Evolutionary conservation across 2,888 invertebrate genomes (phyloP), one percentile per base, ranked within the genome.

Genomic region (Mythimna pallens): DNA sequence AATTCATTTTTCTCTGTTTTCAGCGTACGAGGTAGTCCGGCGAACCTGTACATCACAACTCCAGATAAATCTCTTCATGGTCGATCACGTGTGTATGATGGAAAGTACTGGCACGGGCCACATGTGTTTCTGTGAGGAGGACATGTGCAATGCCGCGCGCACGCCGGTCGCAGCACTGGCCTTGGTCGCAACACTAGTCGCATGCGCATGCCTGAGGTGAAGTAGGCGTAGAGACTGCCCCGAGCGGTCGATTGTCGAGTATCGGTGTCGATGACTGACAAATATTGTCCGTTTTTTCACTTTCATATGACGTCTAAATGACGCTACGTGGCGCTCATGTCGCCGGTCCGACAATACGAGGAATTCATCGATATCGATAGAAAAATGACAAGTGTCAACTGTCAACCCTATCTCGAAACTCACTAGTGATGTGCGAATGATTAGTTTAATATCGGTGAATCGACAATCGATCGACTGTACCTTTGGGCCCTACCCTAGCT

Each of bases 51-150:
- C 99, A 75, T 98, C 98, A 81, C 98, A 99, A 93, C 97, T 99
- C 85, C 98, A 99, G 96, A 99, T 99, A 96, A 99, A 99, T 96
- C 97, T 99, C 91, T 99, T 99, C 97, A 99, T 99, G 99, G 99
- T 99, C 95, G 99, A 99, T 96, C 99, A 99, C 97, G 99, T 99
- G 97, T 99, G 99, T 98, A 99, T 99, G 99, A 98, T 98, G 98
- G 99, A 99, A 98, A 98, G 99, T 97, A 98, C 98, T 97, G 99
- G 99, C 97, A 98, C 98, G 94, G 99, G 99, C 96, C 99, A 99
- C 97, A 99, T 99, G 99, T 99, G 99, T 97, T 99, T 99, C 97
- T 99, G 99, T 97, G 99, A 99, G 97, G 99, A 99, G 97, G 99
- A 99, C 97, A 98, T 98, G 98, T 99, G 99, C 97, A 99, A 99